A percentile compares a stretch with the other conserved stretches of the same genome.
Evolutionary conservation across 2,888 invertebrate genomes (phyloP).

Genomic region (Hemicrepidius hirtus): DNA sequence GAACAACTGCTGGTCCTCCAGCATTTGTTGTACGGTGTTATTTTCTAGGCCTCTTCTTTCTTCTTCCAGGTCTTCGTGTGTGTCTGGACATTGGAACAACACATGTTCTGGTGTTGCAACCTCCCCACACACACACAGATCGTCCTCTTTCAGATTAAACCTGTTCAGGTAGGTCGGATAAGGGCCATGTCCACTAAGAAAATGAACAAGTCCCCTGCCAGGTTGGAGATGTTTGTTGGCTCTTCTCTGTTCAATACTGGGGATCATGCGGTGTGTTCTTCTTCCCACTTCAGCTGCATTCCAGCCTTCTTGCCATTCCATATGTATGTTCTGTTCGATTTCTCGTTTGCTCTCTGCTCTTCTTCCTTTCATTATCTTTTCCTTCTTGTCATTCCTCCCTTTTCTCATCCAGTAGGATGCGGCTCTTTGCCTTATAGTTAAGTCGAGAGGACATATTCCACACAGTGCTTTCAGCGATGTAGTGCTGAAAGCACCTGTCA

Average conservation of each 20-base stretch:
- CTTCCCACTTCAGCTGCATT: not conserved
- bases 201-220: no score
- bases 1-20: no score
- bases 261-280: not conserved
- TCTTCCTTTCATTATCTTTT: not conserved
- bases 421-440: not conserved
- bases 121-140: not conserved
- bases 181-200: no score
- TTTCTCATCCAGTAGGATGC: not conserved
- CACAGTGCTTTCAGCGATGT: no score
- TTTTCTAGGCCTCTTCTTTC: no score
- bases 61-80: no score
- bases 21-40: no score
- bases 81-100: not conserved
- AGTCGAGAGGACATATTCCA: not conserved
- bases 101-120: not conserved
- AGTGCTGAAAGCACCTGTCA: no score
- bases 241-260: not conserved
- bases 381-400: no score
- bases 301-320: conserved; percentile 7
- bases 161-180: no score
- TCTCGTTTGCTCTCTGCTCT: not conserved
- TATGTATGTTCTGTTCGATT: not conserved
- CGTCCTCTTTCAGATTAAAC: not conserved
- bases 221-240: not conserved